Base-by-base conservation (phyloP, 2,113 vertebrate species). In the Zapus hudsonius region DNA sequence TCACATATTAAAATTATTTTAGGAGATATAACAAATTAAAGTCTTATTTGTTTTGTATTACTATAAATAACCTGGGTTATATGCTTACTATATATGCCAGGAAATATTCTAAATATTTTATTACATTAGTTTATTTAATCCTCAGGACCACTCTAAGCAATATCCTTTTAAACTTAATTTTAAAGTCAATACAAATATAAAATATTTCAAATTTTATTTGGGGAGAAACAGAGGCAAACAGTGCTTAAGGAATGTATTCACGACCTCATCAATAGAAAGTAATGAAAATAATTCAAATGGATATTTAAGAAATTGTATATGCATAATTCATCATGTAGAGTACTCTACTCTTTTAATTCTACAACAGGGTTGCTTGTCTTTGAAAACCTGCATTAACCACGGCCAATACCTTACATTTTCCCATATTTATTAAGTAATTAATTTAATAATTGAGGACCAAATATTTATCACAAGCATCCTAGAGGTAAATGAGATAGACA, bases 1-100 rank as follows among this genome's bases (percentile, higher is more conserved):
- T n/a, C n/a, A n/a, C n/a, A n/a, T n/a, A n/a, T n/a, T n/a, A n/a
- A 52, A 47, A 52, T 83, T 89, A 55, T 27, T 73, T 86, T 91
- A 69, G 64, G 73, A n/a, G n/a, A n/a, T n/a, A n/a, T n/a, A n/a
- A n/a, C n/a, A n/a, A n/a, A n/a, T n/a, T n/a, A n/a, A n/a, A n/a
- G 67, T 55, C 2, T 29, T 61, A 72, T 2, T 57, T 20, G 67
- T 74, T 52, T 63, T 47, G 0, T 27, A 40, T 69, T 84, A 31
- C 59, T 82, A 36, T 61, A 72, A 81, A 42, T 75, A 89, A 72
- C 12, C n/a, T 84, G 20, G 6, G n/a, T 67, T 93, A 33, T 78
- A 11, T 29, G 12, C 11, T 87, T 40, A n/a, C 1, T 93, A 27
- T 93, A 7, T 66, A 27, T n/a, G n/a, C 9, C 23, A 72, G 15